Conservation (phyloP, 2,888 invertebrate genomes). For the Sinhomidia bicolor region DNA sequence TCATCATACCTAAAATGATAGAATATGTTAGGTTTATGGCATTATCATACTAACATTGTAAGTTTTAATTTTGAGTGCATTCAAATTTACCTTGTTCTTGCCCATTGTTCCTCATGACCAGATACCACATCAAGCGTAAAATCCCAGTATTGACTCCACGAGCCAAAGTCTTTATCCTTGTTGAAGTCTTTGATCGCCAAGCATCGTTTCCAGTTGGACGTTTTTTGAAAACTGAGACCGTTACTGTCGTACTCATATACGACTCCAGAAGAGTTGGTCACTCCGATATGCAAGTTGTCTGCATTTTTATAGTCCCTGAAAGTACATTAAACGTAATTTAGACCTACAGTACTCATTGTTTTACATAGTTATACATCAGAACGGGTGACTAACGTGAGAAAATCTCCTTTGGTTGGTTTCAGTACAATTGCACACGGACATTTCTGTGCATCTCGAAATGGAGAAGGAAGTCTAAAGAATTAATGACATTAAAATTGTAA, state of each 20-base stretch:
- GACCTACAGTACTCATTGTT: neutral
- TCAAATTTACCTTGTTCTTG: conserved; percentile 79
- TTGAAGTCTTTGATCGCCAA: conserved; percentile 80
- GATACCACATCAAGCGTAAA: conserved; percentile 85
- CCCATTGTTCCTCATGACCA: conserved; percentile 80
- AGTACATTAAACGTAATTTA: too few relatives aligned
- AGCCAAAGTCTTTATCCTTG: conserved; percentile 71
- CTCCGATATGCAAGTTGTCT: conserved; percentile 94
- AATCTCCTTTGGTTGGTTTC: conserved; percentile 93
- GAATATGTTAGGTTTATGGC: too few relatives aligned
- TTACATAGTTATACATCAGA: neutral
- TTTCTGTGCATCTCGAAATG: conserved; percentile 91
- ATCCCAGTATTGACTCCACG: conserved; percentile 86
- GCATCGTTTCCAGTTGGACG: conserved; percentile 83
- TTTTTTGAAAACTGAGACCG: conserved; percentile 84
- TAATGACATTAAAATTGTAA: too few relatives aligned
- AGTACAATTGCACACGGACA: conserved; percentile 91
- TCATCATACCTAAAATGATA: conserved; percentile 85
- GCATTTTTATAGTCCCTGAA: conserved; percentile 91
- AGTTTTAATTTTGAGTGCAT: too few relatives aligned
- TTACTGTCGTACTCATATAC: conserved; percentile 93
- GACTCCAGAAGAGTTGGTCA: conserved; percentile 90
- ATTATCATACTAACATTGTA: too few relatives aligned
- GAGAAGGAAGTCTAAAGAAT: conserved; percentile 91
- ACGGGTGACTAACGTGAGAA: conserved; percentile 87